Evolutionary conservation across 2,888 invertebrate species (phyloP).

Genomic region (Sphaerophoria rueppellii): DNA sequence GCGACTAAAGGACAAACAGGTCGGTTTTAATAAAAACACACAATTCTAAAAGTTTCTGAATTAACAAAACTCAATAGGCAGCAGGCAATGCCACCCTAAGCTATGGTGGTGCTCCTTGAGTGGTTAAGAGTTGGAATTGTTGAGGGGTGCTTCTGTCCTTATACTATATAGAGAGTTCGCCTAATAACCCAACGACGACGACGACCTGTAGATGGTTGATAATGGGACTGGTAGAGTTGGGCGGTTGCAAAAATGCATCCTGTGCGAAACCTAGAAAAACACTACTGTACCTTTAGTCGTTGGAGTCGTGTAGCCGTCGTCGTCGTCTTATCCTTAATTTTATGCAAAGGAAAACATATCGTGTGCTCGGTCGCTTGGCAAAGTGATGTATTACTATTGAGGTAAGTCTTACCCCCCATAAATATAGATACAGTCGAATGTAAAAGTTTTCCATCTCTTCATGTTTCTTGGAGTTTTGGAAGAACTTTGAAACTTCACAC

Average conservation of each 20-base stretch:
- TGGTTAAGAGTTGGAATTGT: background rate
- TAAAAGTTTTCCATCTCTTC: conserved; percentile 19
- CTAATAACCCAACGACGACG: background rate
- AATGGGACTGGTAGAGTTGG: background rate
- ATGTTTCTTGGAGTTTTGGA: too few species aligned
- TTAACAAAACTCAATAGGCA: conserved; percentile 67
- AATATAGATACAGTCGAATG: conserved; percentile 30
- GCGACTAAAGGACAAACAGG: conserved; percentile 36
- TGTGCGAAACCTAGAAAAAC: conserved; percentile 48
- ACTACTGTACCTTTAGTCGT: background rate
- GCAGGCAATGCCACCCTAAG: conserved; percentile 38
- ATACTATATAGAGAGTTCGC: background rate
- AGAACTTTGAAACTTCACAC: too few species aligned
- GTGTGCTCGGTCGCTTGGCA: conserved; percentile 50
- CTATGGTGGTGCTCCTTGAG: conserved; percentile 17
- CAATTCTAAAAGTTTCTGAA: conserved; percentile 54
- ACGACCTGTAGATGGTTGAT: conserved; percentile 24
- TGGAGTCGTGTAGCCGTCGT: background rate
- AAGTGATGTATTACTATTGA: conserved; percentile 57
- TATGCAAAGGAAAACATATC: conserved; percentile 70
- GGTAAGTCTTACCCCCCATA: conserved; percentile 36
- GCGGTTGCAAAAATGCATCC: conserved; percentile 29
- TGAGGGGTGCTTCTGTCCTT: background rate
- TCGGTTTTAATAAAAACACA: conserved; percentile 58
- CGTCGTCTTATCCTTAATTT: conserved; percentile 66